These are phyloP conservation scores for Helicolenus hilgendorfi DNA, from an alignment of 2,797 vertebrate genomes.

Conservation along the genomic window DNA sequence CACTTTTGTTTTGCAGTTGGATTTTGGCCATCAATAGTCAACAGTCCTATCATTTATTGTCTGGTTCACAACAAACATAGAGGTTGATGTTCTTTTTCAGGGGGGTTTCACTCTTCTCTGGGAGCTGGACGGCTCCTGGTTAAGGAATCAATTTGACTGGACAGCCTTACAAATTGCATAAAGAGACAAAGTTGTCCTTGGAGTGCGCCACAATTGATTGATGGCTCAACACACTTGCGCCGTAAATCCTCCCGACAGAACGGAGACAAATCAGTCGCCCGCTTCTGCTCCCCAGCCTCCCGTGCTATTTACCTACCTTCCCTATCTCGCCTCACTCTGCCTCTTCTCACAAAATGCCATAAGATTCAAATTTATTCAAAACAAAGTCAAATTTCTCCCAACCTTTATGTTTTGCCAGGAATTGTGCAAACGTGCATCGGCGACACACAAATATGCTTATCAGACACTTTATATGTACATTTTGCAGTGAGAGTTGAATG, in stretches of 20 bases:
- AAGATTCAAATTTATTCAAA: constrained; percentile 73
- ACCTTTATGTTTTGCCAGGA: constrained; percentile 78
- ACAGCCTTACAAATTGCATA: constrained; percentile 91
- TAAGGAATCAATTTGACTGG: constrained; percentile 92
- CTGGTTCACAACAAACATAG: constrained; percentile 76
- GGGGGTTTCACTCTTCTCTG: constrained; percentile 57
- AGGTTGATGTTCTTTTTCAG: constrained; percentile 82
- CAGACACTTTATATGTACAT: constrained; percentile 90
- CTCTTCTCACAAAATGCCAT: constrained; percentile 50
- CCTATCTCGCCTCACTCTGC: constrained; percentile 34
- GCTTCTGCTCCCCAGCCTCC: constrained; percentile 55
- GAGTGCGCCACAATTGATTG: constrained; percentile 87
- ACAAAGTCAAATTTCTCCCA: constrained; percentile 68
- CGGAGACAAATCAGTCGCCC: constrained; percentile 84
- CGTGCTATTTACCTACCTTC: constrained; percentile 65
- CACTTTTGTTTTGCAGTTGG: constrained; percentile 70
- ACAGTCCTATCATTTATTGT: constrained; percentile 75
- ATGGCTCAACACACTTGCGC: constrained; percentile 87
- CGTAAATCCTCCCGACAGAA: constrained; percentile 89
- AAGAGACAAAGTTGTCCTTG: constrained; percentile 91
- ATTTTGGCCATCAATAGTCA: constrained; percentile 63
- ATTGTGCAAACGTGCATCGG: constrained; percentile 68
- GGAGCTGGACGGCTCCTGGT: constrained; percentile 83
- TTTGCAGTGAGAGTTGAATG: constrained; percentile 76
- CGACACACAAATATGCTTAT: constrained; percentile 85